Evolutionary conservation across 2,797 vertebrate species (phyloP).

Genomic region (Pangasius krempfi): DNA sequence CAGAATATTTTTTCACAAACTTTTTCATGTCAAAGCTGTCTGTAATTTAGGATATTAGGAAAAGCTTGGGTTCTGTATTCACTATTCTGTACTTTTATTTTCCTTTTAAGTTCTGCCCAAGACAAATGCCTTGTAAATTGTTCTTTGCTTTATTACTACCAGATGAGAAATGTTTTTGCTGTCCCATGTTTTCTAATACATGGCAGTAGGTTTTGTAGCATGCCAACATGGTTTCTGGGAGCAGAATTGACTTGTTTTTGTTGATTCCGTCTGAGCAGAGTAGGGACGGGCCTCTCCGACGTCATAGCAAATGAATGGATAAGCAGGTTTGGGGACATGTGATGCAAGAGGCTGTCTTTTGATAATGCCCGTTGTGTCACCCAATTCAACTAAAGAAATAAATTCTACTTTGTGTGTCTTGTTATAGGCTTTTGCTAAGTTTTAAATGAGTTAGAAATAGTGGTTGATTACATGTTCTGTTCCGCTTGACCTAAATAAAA

Average conservation of each 20-base stretch:
- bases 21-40: conserved; percentile 26
- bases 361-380: background rate
- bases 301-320: conserved; percentile 19
- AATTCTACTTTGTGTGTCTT: background rate
- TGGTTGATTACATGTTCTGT: background rate
- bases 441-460: background rate
- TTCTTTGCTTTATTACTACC: background rate
- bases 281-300: background rate
- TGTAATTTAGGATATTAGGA: conserved; percentile 21
- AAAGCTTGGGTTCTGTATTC: background rate
- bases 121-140: conserved; percentile 4
- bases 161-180: background rate
- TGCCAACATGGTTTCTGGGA: background rate
- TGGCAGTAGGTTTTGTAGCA: background rate
- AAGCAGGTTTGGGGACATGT: conserved; percentile 37
- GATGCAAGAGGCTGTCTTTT: background rate
- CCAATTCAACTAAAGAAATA: background rate
- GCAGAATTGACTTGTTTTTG: conserved; percentile 22
- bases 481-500: background rate
- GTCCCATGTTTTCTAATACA: background rate
- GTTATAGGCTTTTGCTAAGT: background rate
- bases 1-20: conserved; percentile 8
- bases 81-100: background rate
- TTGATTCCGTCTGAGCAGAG: background rate
- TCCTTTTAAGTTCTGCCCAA: conserved; percentile 20